A percentile compares a stretch with the other conserved stretches of the same genome.
Evolutionary conservation across 2,113 vertebrate genomes (phyloP).

Genomic region (Sapayoa aenigma): DNA sequence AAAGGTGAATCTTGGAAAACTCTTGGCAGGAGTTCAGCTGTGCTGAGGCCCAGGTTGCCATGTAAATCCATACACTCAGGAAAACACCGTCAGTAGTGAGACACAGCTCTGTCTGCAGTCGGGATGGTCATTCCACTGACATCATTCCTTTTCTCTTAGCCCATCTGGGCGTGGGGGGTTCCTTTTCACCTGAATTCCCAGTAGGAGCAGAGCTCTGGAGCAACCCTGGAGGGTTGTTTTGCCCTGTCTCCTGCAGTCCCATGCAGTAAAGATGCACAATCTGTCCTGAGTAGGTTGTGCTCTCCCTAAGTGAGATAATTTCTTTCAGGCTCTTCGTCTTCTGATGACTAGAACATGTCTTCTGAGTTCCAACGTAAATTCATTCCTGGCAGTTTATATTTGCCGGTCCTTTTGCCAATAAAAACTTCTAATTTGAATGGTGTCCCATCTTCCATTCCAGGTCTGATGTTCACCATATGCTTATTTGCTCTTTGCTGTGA

Average conservation of each 20-base stretch:
- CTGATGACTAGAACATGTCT: background rate
- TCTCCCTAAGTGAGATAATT: background rate
- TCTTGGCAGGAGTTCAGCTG: background rate
- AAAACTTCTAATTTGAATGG: background rate
- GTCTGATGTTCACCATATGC: conserved; percentile 12
- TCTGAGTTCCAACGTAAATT: background rate
- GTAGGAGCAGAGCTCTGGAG: background rate
- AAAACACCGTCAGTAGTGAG: background rate
- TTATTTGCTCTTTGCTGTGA: background rate
- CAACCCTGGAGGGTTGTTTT: background rate
- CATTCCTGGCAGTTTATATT: conserved; percentile 33
- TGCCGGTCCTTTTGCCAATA: conserved; percentile 3
- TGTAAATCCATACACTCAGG: background rate
- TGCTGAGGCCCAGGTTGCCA: background rate
- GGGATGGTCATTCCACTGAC: background rate
- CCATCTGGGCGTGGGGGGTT: background rate
- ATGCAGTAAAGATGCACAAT: background rate
- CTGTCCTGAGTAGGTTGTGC: background rate
- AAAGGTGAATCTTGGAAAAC: background rate
- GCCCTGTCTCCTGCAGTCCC: rapidly evolving
- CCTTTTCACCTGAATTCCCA: background rate
- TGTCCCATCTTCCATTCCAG: conserved; percentile 2
- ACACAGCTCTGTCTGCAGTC: background rate
- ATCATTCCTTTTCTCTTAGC: background rate
- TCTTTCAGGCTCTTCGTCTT: conserved; percentile 1